Evolutionary conservation across 2,888 invertebrate genomes (phyloP), one percentile per base, ranked within the genome.

Genomic region (Acrobasis consociella): DNA sequence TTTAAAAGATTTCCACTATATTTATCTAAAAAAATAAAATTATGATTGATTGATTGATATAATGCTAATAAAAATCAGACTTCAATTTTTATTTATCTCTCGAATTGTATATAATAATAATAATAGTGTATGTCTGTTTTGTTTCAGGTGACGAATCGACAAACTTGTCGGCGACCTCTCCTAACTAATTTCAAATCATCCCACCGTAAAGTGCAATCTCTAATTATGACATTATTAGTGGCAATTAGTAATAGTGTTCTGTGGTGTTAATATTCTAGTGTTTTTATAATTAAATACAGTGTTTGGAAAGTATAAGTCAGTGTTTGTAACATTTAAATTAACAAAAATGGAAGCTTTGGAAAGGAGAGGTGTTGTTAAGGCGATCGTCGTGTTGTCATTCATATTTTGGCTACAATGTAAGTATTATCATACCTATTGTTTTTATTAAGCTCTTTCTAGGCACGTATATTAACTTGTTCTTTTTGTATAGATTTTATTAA

Each of bases 281-380:
- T 5, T 13, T 55, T 38, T 60, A n/a, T 42, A 17, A 17, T 7
- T 46, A 49, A 31, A 53, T 31, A 51, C 63, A 62, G 62, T 64
- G 63, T 42, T 62, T 64, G n/a, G n/a, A n/a, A n/a, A n/a, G n/a
- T n/a, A n/a, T n/a, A n/a, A n/a, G n/a, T n/a, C 63, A 62, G 62
- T 64, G 63, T 42, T 62, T 64, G 63, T 60, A 64, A 31, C 38
- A 42, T 46, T 3, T 13, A 53, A 52, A 58, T 60, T 37, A 60
- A 65, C 62, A 60, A 86, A 80, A 85, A 91, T 92, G 92, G 92
- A 92, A 77, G 92, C 89, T 49, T 74, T 89, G 64, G 91, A 92
- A 73, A 81, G 91, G 78, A 82, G 88, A 76, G 81, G 83, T 63
- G 1, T 79, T 7, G 37, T 82, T 62, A 82, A 82, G 22, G 67